Evolutionary conservation across 2,888 invertebrate species (phyloP).

Genomic region (Scotopteryx bipunctaria): DNA sequence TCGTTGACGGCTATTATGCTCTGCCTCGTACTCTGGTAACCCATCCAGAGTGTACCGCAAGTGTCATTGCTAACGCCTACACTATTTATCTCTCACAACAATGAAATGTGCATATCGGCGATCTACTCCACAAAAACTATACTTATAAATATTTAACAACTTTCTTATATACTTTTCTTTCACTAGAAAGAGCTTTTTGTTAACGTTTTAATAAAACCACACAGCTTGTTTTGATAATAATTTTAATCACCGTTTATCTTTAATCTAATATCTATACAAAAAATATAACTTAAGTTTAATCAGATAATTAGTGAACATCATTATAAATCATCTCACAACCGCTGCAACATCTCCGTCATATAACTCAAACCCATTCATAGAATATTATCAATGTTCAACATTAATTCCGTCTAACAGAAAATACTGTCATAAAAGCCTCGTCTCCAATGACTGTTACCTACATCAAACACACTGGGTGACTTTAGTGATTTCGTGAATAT

Average conservation of each 20-base stretch:
- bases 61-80: no score
- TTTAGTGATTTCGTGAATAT: no score
- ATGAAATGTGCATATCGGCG: no score
- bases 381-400: conserved; percentile 68
- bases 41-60: no score
- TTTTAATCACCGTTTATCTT: conserved; percentile 77
- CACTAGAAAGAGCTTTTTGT: no score
- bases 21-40: no score
- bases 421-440: conserved; percentile 42
- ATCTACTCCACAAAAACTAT: no score
- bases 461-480: not conserved
- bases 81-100: no score
- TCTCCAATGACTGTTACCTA: conserved; percentile 4
- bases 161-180: no score
- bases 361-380: conserved; percentile 69
- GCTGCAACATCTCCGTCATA: conserved; percentile 76
- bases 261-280: conserved; percentile 80
- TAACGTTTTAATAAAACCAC: conserved; percentile 8
- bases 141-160: conserved; percentile 5
- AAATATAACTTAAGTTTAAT: conserved; percentile 81
- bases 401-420: conserved; percentile 55
- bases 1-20: no score
- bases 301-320: conserved; percentile 81
- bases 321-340: conserved; percentile 83
- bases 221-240: conserved; percentile 61